phyloP scores from a whole-genome alignment of 2,797 vertebrate genomes.

The Peromyscus attwateri region DNA sequence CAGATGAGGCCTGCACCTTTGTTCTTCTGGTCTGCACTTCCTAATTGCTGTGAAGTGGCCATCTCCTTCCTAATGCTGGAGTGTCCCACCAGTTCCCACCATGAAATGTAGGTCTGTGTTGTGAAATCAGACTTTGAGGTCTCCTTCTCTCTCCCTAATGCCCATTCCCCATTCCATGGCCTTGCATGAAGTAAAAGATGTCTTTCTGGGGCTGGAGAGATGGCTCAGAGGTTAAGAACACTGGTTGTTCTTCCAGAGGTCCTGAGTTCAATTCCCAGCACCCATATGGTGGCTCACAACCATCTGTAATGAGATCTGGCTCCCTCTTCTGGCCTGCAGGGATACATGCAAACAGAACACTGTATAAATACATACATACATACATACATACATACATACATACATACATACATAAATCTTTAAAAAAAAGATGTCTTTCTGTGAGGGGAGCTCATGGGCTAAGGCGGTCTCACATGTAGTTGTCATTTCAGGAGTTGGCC shows the following conservation, averaged over 20 bases:
- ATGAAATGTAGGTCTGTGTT: too few species aligned
- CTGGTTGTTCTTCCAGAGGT: too few species aligned
- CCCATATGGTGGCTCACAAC: too few species aligned
- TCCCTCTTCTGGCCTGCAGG: too few species aligned
- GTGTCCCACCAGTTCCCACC: neutral
- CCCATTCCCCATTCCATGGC: neutral
- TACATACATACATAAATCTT: too few species aligned
- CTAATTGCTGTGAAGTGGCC: neutral
- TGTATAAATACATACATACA: too few species aligned
- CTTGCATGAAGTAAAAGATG: neutral
- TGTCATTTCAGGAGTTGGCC: constrained; percentile 77
- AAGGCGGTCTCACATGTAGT: too few species aligned
- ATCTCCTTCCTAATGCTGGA: neutral
- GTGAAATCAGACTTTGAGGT: neutral
- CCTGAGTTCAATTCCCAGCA: too few species aligned
- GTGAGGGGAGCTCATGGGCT: neutral
- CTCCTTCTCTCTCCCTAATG: neutral
- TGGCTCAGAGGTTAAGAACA: too few species aligned
- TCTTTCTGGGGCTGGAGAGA: neutral
- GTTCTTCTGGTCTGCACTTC: neutral
- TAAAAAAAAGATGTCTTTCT: neutral
- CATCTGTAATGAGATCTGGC: too few species aligned
- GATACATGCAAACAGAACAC: too few species aligned
- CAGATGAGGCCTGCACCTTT: constrained; percentile 64
- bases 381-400: too few species aligned